Evolutionary conservation across 2,888 invertebrate species (phyloP), one percentile per base, ranked within the genome.

Genomic region (Aethes cnicana): DNA sequence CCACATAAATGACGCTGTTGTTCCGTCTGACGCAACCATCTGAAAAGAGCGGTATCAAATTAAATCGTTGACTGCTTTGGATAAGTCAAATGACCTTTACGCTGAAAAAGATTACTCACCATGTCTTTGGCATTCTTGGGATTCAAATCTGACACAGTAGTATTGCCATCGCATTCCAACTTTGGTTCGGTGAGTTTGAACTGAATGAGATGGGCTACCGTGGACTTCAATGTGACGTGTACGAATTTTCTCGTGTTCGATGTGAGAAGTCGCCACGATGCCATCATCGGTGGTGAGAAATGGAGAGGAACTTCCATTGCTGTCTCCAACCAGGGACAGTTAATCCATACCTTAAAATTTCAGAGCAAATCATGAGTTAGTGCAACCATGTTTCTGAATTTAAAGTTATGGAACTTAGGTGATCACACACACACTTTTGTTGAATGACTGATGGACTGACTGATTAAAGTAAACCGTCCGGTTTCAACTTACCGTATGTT

Each of bases 221-320:
- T 91, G 1, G 94, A 95, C 55, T 92, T 92, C 2, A 94, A 91
- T 25, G 93, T 91, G 17, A 97, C 92, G 77, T 97, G 96, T 11
- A 97, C 77, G 69, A 96, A 97, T 84, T 98, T 98, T 61, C 95
- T 90, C n/a, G 93, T 92, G 63, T 94, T 92, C 1, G 95, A 95
- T 0, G 98, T 97, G 55, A 97, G 95, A 8, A 98, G 90, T 44
- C 95, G 93, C 91, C 96, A 95, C 1, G 92, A 92, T 0, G 95
- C 92, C 62, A 92, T 92, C 75, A 98, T 92, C 0, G 98, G 97
- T 0, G 97, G 94, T 5, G 94, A 91, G 84, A 98, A 97, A 68
- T 94, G 93, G 3, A 97, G 85, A 1, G 92, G 91, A 33, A 96
- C 94, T 57, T 92, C 92, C n/a, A 92, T 91, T 20, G 94, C 93